phyloP scores from a whole-genome alignment of 1,140 invertebrate genomes.

The Plodia interpunctella region DNA sequence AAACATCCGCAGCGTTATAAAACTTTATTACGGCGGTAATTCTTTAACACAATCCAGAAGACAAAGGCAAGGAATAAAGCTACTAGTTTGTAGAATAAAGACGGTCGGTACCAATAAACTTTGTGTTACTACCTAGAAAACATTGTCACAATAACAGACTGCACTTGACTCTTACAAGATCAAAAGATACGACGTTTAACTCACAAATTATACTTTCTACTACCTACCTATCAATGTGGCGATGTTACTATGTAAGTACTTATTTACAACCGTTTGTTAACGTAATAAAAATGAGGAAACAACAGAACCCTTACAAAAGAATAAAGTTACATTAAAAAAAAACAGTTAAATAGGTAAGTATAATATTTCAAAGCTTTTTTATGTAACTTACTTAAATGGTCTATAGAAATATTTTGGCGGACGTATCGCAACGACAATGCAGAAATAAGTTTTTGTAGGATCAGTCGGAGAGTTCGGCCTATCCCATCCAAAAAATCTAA shows the following conservation, averaged over 20 bases:
- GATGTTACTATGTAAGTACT: not conserved
- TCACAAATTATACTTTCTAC: too few relatives aligned
- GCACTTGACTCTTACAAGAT: conserved; percentile 38
- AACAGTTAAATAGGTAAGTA: too few relatives aligned
- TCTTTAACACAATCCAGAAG: conserved; percentile 18
- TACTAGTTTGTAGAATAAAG: conserved; percentile 19
- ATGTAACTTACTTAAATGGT: not conserved
- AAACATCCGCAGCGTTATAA: conserved; percentile 21
- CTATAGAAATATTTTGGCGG: conserved; percentile 11
- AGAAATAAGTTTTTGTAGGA: conserved; percentile 26
- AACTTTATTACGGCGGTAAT: conserved; percentile 18
- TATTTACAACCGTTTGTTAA: conserved; percentile 1
- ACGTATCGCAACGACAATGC: conserved; percentile 16
- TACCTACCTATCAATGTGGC: too few relatives aligned
- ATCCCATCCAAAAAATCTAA: conserved; percentile 39
- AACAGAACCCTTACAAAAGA: conserved; percentile 9
- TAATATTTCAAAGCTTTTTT: conserved; percentile 4
- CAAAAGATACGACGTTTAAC: conserved; percentile 16
- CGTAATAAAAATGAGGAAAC: not conserved
- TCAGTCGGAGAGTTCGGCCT: conserved; percentile 15
- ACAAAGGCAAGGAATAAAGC: conserved; percentile 24
- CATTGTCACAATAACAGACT: conserved; percentile 31
- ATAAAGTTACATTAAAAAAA: too few relatives aligned
- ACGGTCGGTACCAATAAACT: conserved; percentile 13
- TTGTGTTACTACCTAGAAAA: conserved; percentile 20